These are phyloP conservation scores for Pangasius larnaudii DNA, from an alignment of 2,797 vertebrate genomes.

Conservation along the genomic window DNA sequence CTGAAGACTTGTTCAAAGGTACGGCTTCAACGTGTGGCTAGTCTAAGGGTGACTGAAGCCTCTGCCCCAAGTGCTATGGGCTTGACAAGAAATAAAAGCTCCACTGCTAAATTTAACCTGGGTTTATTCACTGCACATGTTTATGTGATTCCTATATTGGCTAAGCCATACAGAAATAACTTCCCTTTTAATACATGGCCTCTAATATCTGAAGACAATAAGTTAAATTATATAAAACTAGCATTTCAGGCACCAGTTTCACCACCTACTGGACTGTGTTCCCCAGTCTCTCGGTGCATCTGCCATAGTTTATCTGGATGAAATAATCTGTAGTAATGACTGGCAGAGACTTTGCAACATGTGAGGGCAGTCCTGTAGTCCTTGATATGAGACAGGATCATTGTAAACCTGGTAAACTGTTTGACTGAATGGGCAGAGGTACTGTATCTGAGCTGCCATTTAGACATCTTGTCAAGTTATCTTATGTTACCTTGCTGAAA, in stretches of 20 bases:
- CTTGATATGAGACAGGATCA: background rate
- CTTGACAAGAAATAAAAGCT: background rate
- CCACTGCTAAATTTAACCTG: slow-evolving; percentile 1
- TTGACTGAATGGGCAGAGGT: background rate
- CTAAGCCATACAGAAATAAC: background rate
- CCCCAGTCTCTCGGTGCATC: background rate
- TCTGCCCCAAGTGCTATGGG: background rate
- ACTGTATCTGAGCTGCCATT: background rate
- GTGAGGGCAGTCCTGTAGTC: background rate
- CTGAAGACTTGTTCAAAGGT: background rate
- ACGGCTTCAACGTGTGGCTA: background rate
- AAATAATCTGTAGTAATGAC: background rate
- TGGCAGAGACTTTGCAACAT: background rate
- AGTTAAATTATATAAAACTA: background rate
- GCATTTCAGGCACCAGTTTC: background rate
- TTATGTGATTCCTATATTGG: background rate
- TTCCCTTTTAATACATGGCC: background rate
- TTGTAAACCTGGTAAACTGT: background rate
- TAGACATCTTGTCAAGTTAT: background rate
- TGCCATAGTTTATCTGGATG: background rate
- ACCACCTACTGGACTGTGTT: background rate
- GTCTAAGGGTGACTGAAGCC: background rate
- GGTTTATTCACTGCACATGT: background rate
- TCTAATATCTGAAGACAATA: background rate
- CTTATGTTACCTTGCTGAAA: background rate